These are phyloP conservation scores for Drosophila mauritiana DNA, from an alignment of 1,140 invertebrate species.

Conservation along the genomic window DNA sequence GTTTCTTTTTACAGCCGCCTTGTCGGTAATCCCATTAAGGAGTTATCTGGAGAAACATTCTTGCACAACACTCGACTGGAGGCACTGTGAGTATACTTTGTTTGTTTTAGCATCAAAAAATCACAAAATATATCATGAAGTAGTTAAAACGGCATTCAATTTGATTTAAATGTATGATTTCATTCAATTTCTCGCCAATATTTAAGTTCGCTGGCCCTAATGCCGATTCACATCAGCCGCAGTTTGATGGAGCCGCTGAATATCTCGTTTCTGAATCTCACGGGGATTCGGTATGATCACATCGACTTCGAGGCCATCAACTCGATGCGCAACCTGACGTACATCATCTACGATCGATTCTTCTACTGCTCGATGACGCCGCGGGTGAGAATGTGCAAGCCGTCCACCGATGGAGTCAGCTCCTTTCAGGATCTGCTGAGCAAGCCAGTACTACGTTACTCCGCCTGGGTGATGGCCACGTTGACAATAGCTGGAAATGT, in stretches of 20 bases:
- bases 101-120: not conserved
- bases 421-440: constrained; percentile 89
- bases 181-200: not conserved
- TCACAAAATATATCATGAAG: not conserved
- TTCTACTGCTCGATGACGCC: constrained; percentile 89
- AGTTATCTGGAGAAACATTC: constrained; percentile 85
- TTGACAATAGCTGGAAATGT: constrained; percentile 89
- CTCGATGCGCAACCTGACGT: constrained; percentile 85
- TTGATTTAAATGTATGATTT: too few species aligned
- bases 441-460: constrained; percentile 87
- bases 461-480: constrained; percentile 90
- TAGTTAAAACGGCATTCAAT: too few species aligned
- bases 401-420: constrained; percentile 89
- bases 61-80: constrained; percentile 84
- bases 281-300: constrained; percentile 86
- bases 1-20: constrained; percentile 84
- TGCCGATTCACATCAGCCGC: constrained; percentile 58
- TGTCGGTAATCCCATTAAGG: constrained; percentile 85
- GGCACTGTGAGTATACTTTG: constrained; percentile 85
- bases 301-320: constrained; percentile 86
- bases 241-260: constrained; percentile 64
- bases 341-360: constrained; percentile 89
- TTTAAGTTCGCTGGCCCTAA: constrained; percentile 64
- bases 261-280: constrained; percentile 84
- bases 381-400: constrained; percentile 87